These are phyloP conservation scores for human DNA, from an alignment of 2,113 vertebrate genomes.

Conservation along the genomic window GRCh38 chr13:73695501-73696000, in stretches of 20 bases:
- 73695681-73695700: constrained; percentile 60
- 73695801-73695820: neutral
- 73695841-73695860: neutral
- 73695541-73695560: constrained; percentile 99
- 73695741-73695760: neutral
- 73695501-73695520: constrained; percentile 97
- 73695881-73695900: neutral
- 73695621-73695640: constrained; percentile 99
- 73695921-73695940: neutral
- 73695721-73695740: neutral
- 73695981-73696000: neutral
- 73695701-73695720: neutral
- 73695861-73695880: neutral
- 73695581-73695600: constrained; percentile 99
- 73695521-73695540: constrained; percentile 99
- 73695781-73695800: neutral
- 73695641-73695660: constrained; percentile 99
- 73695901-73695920: neutral
- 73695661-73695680: constrained; percentile 95
- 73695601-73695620: constrained; percentile 98
- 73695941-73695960: neutral
- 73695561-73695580: constrained; percentile 99
- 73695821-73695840: neutral
- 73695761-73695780: neutral
- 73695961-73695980: neutral